Evolutionary conservation across 53 echinoderm and acorn worm genomes (phyloP).

Genomic region (Actinopyga echinites): DNA sequence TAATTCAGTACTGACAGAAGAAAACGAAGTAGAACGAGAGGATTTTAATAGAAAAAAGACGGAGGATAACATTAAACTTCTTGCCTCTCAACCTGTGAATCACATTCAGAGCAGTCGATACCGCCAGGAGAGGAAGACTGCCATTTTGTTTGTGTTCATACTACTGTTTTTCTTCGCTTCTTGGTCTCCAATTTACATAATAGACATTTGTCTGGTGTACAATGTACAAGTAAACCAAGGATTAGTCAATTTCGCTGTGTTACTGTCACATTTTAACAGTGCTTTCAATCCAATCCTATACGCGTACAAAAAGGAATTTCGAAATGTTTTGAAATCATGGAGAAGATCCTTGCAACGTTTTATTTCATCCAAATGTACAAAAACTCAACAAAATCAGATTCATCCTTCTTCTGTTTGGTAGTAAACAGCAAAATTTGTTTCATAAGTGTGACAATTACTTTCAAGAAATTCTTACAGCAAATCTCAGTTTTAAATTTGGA

Average conservation of each 20-base stretch:
- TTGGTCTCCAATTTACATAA: conserved; percentile 56
- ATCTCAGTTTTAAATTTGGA: no score
- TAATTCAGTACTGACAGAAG: no score
- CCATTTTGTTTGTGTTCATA: conserved; percentile 55
- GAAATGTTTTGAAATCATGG: conserved; percentile 42
- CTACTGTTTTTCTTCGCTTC: conserved; percentile 57
- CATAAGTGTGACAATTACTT: no score
- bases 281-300: conserved; percentile 63
- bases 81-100: neutral
- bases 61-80: no score
- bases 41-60: no score
- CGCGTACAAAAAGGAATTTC: conserved; percentile 55
- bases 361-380: neutral
- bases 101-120: neutral
- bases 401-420: neutral
- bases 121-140: conserved; percentile 50
- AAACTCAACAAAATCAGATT: conserved; percentile 1
- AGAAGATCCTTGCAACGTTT: neutral
- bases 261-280: conserved; percentile 62
- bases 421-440: no score
- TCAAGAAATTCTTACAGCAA: no score
- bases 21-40: no score
- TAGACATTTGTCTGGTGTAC: conserved; percentile 49
- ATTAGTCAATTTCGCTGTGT: conserved; percentile 54
- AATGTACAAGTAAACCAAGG: conserved; percentile 45